These are phyloP conservation scores for Catharus fuscescens DNA, from an alignment of 2,113 vertebrate species.

Conservation along the genomic window DNA sequence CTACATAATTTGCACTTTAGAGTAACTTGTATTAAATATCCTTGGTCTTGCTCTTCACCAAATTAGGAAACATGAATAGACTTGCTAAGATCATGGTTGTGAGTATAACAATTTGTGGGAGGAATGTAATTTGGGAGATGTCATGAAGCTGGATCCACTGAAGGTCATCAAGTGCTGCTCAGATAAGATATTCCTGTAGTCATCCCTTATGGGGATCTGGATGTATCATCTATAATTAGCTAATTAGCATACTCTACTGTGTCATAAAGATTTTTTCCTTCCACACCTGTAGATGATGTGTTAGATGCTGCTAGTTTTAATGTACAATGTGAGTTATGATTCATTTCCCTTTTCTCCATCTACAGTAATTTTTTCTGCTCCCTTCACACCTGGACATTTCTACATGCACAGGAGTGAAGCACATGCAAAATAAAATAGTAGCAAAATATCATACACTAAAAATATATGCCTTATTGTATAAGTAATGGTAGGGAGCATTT, in stretches of 20 bases:
- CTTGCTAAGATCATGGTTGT: neutral
- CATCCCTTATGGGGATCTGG: neutral
- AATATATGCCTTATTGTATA: neutral
- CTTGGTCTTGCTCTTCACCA: neutral
- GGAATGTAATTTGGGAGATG: neutral
- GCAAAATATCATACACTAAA: neutral
- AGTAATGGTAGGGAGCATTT: neutral
- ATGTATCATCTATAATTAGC: neutral
- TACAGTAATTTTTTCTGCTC: neutral
- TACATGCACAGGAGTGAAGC: neutral
- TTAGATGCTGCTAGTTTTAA: neutral
- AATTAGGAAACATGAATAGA: neutral
- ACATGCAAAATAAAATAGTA: neutral
- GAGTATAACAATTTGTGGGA: neutral
- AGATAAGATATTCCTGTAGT: neutral
- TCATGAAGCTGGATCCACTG: neutral
- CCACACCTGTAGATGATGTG: neutral
- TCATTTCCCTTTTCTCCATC: neutral
- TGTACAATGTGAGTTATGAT: neutral
- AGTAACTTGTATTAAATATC: neutral
- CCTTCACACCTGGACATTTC: neutral
- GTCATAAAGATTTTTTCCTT: neutral
- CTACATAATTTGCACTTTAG: neutral
- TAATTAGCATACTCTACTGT: neutral
- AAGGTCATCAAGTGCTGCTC: constrained; percentile 5